Evolutionary conservation across 2,888 invertebrate genomes (phyloP).

Genomic region (Drosophila neotestacea): DNA sequence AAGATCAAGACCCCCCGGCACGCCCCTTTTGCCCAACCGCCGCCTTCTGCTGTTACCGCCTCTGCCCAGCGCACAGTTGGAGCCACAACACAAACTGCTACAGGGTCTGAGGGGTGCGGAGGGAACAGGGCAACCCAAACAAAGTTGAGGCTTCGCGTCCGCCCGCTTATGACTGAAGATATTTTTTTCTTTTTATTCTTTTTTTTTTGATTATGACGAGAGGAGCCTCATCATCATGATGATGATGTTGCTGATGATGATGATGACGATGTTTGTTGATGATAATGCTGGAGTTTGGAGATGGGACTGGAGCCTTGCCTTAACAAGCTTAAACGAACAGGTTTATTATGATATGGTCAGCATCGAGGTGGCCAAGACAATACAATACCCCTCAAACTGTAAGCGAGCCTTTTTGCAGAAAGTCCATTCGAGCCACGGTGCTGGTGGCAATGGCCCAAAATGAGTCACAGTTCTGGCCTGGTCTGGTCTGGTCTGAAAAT

Average conservation of each 20-base stretch:
- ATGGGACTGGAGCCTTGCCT: slow-evolving; percentile 58
- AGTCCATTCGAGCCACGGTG: background rate
- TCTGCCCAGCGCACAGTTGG: slow-evolving; percentile 38
- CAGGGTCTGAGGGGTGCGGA: slow-evolving; percentile 19
- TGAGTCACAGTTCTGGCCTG: slow-evolving; percentile 23
- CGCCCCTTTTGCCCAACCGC: slow-evolving; percentile 4
- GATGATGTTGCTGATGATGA: slow-evolving; percentile 38
- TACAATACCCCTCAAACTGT: slow-evolving; percentile 64
- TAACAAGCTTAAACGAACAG: slow-evolving; percentile 77
- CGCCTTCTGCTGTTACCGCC: slow-evolving; percentile 12
- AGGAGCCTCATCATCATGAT: slow-evolving; percentile 32
- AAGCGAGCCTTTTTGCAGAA: slow-evolving; percentile 5
- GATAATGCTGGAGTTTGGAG: slow-evolving; percentile 32
- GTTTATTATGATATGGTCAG: slow-evolving; percentile 75
- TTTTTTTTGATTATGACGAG: slow-evolving; percentile 65
- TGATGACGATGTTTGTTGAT: slow-evolving; percentile 30
- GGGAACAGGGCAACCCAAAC: slow-evolving; percentile 36
- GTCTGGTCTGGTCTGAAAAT: slow-evolving; percentile 9
- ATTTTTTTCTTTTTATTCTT: slow-evolving; percentile 14
- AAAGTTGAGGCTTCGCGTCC: slow-evolving; percentile 70
- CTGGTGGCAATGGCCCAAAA: slow-evolving; percentile 10
- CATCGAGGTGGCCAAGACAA: slow-evolving; percentile 13
- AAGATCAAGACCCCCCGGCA: slow-evolving; percentile 42
- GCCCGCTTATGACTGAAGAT: slow-evolving; percentile 71
- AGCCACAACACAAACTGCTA: slow-evolving; percentile 60